phyloP scores from a whole-genome alignment of 2,888 invertebrate species.

The Seira sanloemensis region DNA sequence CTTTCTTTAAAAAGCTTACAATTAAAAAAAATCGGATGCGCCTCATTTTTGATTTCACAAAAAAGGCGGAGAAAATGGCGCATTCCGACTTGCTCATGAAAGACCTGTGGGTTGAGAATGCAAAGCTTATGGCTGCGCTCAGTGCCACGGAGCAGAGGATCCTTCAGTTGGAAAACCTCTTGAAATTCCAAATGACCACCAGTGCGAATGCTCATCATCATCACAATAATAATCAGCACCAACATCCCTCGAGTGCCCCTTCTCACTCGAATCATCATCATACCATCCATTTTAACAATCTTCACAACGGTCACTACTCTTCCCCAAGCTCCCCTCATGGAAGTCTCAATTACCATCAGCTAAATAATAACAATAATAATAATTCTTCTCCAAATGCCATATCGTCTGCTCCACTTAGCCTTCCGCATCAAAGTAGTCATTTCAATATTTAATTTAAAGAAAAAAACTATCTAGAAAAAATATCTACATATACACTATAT shows the following conservation, averaged over 20 bases:
- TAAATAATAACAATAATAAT: conserved; percentile 35
- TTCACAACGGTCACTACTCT: not conserved
- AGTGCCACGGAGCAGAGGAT: conserved; percentile 78
- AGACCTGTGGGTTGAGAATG: conserved; percentile 90
- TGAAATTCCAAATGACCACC: conserved; percentile 68
- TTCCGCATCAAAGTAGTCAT: conserved; percentile 62
- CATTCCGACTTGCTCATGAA: conserved; percentile 86
- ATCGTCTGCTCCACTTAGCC: conserved; percentile 56
- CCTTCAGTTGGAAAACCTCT: conserved; percentile 65
- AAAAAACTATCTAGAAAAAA: not conserved
- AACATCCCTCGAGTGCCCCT: not conserved
- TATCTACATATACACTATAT: too few relatives aligned
- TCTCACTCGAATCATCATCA: not conserved
- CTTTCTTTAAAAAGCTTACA: not conserved
- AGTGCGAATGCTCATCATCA: not conserved
- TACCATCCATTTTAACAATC: conserved; percentile 7
- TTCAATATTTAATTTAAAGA: conserved; percentile 34
- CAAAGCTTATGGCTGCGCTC: conserved; percentile 83
- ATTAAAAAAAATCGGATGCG: not conserved
- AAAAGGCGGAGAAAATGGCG: conserved; percentile 82
- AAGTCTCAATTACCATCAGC: not conserved
- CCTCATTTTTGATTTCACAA: not conserved
- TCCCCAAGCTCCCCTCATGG: not conserved
- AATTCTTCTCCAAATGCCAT: conserved; percentile 38
- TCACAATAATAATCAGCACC: conserved; percentile 26